Evolutionary conservation across 2,797 vertebrate genomes (phyloP).

Genomic region (Anisognathus igniventris): DNA sequence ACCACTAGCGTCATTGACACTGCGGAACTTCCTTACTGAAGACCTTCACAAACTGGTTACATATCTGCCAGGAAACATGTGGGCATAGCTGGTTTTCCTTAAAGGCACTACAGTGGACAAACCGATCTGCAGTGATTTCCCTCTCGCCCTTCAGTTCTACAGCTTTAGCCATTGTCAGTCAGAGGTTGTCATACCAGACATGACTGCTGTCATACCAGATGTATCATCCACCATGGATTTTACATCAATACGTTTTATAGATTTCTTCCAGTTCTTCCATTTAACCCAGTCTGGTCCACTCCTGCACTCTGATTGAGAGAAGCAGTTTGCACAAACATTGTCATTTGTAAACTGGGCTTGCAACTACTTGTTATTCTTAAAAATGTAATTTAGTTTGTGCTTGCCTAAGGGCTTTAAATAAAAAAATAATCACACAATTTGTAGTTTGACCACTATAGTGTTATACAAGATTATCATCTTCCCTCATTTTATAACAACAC

Average conservation of each 20-base stretch:
- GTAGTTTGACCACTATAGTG: not conserved
- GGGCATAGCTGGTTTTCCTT: not conserved
- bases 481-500: not conserved
- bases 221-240: not conserved
- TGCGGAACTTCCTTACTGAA: not conserved
- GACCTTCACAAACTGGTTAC: not conserved
- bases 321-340: not conserved
- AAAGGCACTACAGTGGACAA: not conserved
- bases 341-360: not conserved
- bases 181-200: not conserved
- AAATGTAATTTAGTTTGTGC: not conserved
- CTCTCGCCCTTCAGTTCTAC: not conserved
- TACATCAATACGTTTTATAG: not conserved
- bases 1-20: not conserved
- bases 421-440: not conserved
- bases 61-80: not conserved
- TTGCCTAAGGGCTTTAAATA: not conserved
- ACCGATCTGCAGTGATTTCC: rapidly evolving
- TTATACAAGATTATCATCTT: not conserved
- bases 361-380: not conserved
- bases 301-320: not conserved
- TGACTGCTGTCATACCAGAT: not conserved
- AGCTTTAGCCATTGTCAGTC: not conserved
- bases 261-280: not conserved
- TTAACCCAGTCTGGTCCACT: not conserved